Conservation (phyloP, 2,888 invertebrate species). For the Argyresthia goedartella region DNA sequence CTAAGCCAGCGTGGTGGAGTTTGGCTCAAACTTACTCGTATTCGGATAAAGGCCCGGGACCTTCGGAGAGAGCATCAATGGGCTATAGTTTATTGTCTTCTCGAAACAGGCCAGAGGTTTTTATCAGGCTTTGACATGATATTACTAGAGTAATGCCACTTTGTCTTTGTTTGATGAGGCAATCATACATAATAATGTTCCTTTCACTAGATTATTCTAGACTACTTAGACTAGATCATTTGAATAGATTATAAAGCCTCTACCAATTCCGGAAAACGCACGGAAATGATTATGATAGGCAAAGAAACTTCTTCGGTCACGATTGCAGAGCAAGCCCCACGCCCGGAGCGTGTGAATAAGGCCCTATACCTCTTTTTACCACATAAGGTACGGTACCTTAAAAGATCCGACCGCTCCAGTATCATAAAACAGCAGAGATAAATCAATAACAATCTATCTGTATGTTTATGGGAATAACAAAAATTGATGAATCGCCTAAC, state of each 20-base stretch:
- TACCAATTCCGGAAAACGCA: background rate
- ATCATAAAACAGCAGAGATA: background rate
- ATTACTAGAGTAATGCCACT: too few relatives aligned
- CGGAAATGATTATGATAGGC: background rate
- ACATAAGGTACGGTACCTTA: background rate
- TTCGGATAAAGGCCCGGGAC: too few relatives aligned
- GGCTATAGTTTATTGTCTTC: too few relatives aligned
- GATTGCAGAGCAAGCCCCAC: background rate
- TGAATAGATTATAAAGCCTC: background rate
- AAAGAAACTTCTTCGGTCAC: background rate
- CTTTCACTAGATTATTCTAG: too few relatives aligned
- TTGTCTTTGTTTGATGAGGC: too few relatives aligned
- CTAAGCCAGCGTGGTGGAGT: too few relatives aligned
- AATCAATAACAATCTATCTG: background rate
- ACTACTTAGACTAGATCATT: too few relatives aligned
- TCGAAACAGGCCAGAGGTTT: too few relatives aligned
- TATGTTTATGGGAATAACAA: constrained; percentile 23
- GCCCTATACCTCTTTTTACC: background rate
- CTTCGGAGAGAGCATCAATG: too few relatives aligned
- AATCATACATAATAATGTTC: too few relatives aligned
- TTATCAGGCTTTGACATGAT: too few relatives aligned
- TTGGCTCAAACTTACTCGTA: too few relatives aligned
- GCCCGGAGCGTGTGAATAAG: background rate
- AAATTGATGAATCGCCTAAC: constrained; percentile 38
- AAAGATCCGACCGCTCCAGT: background rate